Evolutionary conservation across 2,797 vertebrate genomes (phyloP), one percentile per base, ranked within the genome.

Genomic region (Pristis pectinata): DNA sequence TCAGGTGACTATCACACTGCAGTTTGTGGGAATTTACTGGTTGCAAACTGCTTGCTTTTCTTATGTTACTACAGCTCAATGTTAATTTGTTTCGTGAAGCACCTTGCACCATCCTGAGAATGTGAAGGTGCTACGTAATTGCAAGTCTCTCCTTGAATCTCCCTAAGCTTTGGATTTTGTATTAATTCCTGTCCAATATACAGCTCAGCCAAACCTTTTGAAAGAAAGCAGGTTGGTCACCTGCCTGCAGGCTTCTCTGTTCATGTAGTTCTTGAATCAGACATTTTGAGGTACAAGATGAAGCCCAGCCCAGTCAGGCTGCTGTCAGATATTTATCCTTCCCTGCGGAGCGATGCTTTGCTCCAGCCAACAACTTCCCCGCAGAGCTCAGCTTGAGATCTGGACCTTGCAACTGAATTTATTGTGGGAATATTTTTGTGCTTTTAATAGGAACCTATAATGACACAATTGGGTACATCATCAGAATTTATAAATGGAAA

Each of bases 381-480:
- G 34, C 11, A 9, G 92, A 56, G 92, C 92, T 72, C 67, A 91
- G 70, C 67, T 76, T 74, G 70, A 53, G 92, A 94, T 56, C 92
- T 53, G 72, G 11, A 76, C 30, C 27, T 76, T 27, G 44, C 49
- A 11, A 27, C 83, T 30, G 53, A 53, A 53, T 56, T 94, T 76
- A 94, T 94, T 94, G 92, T 94, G 92, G 92, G 72, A 94, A 72
- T 94, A 94, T 94, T 74, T 56, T 56, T 94, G 72, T n/a, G 30
- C 41, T 76, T 76, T 74, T 72, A 72, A 94, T 53, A 74, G 92
- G 70, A 94, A 94, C 30, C 64, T 44, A 72, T 92, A 67, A 67
- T 93, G 91, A 30, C 64, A 76, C 92, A 76, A 53, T 76, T 76
- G 67, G 67, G 30, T 94, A 72, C 72, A 94, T 94, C 49, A 76